A percentile compares a stretch with the other conserved stretches of the same genome.
Evolutionary conservation across 2,113 vertebrate genomes (phyloP).

Genomic region (Gadus chalcogrammus): DNA sequence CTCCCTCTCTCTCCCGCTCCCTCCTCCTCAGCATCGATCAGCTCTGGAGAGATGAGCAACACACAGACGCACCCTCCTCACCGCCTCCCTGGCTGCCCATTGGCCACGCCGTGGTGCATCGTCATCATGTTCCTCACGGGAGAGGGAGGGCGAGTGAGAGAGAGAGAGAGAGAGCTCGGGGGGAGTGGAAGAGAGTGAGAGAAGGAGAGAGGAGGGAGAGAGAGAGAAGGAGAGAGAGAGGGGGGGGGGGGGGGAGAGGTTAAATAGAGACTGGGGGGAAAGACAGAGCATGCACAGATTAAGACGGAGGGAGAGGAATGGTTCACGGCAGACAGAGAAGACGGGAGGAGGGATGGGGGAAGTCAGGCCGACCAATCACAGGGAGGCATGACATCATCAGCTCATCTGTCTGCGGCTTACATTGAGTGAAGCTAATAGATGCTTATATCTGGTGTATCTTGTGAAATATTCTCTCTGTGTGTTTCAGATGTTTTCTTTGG

Average conservation of each 20-base stretch:
- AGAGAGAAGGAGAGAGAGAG: constrained; percentile 32
- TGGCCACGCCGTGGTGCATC: constrained; percentile 61
- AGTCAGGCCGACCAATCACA: constrained; percentile 54
- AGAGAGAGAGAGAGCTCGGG: constrained; percentile 19
- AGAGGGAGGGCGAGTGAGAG: constrained; percentile 30
- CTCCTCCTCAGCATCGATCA: constrained; percentile 83
- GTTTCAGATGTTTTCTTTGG: not conserved
- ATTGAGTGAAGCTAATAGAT: constrained; percentile 43
- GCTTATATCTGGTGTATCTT: not conserved
- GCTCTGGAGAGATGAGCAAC: constrained; percentile 75
- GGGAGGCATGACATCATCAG: constrained; percentile 59
- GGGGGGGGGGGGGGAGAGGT: constrained; percentile 22
- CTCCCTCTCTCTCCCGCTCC: constrained; percentile 40
- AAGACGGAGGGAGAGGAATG: not conserved
- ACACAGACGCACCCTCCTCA: constrained; percentile 45
- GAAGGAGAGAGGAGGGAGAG: constrained; percentile 6
- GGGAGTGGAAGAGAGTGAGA: not conserved
- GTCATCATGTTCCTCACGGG: constrained; percentile 78
- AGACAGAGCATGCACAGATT: constrained; percentile 17
- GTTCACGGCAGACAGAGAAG: constrained; percentile 12
- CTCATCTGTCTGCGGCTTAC: constrained; percentile 49
- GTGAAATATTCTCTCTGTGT: not conserved
- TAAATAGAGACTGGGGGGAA: constrained; percentile 16
- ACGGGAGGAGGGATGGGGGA: constrained; percentile 18
- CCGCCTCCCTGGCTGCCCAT: constrained; percentile 65